phyloP scores from a whole-genome alignment of 2,113 vertebrate genomes.

The Abramis brama region DNA sequence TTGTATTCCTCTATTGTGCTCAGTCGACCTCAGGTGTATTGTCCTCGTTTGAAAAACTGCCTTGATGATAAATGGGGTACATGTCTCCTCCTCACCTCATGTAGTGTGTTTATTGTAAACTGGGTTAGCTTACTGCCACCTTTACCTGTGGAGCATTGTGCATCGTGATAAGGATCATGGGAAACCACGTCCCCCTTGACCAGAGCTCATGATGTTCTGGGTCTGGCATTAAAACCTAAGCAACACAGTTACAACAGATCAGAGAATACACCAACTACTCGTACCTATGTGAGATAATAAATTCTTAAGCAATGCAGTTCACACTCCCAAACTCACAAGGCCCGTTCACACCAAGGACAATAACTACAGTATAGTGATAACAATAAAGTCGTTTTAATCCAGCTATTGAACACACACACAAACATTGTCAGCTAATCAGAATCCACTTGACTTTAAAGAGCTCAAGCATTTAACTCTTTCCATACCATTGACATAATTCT shows the following conservation, averaged over 20 bases:
- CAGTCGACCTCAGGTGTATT: slow-evolving; percentile 52
- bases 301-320: slow-evolving; percentile 29
- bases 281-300: neutral
- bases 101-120: slow-evolving; percentile 69
- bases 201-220: slow-evolving; percentile 54
- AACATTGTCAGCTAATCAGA: neutral
- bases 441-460: neutral
- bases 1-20: slow-evolving; percentile 21
- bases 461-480: no score
- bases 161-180: slow-evolving; percentile 52
- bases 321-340: neutral
- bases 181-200: slow-evolving; percentile 50
- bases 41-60: slow-evolving; percentile 59
- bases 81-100: slow-evolving; percentile 66
- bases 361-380: neutral
- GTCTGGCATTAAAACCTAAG: slow-evolving; percentile 38
- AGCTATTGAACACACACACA: neutral
- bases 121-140: slow-evolving; percentile 61
- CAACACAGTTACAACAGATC: neutral
- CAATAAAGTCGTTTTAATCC: neutral
- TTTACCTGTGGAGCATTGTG: slow-evolving; percentile 55
- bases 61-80: slow-evolving; percentile 70
- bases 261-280: neutral
- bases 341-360: neutral
- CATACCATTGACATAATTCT: no score